These are phyloP conservation scores for Ivindomyrus marchei DNA, from an alignment of 2,113 vertebrate species.

Conservation along the genomic window DNA sequence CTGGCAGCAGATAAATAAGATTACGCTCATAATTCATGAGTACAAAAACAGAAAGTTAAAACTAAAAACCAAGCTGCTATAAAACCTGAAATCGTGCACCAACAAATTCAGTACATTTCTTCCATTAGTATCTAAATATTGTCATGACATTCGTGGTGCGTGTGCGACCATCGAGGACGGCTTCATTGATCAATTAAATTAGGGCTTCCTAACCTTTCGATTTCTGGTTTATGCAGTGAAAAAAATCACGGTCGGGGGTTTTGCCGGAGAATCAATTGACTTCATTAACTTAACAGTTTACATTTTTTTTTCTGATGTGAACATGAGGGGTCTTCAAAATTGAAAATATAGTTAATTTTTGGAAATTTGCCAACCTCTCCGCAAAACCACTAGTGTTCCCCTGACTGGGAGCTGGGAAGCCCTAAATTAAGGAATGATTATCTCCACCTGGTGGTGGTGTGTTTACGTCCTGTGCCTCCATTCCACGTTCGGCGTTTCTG, in stretches of 20 bases:
- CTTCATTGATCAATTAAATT: background rate
- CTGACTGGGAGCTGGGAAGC: too few species aligned
- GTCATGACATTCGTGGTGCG: background rate
- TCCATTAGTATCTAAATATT: background rate
- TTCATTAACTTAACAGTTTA: background rate
- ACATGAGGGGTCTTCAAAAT: background rate
- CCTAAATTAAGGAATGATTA: background rate
- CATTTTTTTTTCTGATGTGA: background rate
- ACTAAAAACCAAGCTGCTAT: background rate
- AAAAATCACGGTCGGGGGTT: background rate
- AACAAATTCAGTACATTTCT: background rate
- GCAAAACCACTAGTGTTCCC: background rate
- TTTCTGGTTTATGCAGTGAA: background rate
- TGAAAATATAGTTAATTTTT: background rate
- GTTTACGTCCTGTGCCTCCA: background rate
- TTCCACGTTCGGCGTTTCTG: background rate
- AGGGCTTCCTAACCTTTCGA: background rate
- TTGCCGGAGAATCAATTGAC: background rate
- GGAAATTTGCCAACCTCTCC: background rate
- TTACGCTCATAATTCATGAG: background rate
- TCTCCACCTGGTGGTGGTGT: background rate
- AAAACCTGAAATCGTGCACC: background rate
- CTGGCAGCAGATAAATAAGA: background rate
- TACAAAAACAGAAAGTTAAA: background rate
- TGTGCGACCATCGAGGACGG: background rate